Base-by-base conservation (phyloP, 2,888 invertebrate genomes). In the Sminthurinus aureus region DNA sequence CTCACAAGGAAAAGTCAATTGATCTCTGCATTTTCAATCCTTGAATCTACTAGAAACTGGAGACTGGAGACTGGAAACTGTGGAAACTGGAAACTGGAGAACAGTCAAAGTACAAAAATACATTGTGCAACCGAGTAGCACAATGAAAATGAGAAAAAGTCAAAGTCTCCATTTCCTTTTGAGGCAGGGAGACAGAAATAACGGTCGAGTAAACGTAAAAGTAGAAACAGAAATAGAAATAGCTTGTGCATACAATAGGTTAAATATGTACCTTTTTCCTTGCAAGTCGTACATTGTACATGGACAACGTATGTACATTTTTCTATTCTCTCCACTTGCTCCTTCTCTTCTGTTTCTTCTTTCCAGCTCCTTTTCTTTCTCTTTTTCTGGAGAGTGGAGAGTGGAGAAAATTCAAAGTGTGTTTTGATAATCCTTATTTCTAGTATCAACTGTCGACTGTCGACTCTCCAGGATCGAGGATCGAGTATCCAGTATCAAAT, bases 1-100 rank as follows among this genome's bases (percentile, higher is more conserved):
- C 24, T 20, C 71, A 58, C 58, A 78, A 38, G 66, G 38, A 66
- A 66, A 66, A 78, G 78, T 52, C 78, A 66, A 78, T 78, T 78
- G 78, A 66, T 66, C 38, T n/a, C 9, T 66, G 20, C 78, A 78
- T 66, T 38, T 66, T 78, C 26, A 58, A 18, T 58, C 58, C 9
- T 38, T 38, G 38, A 38, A 38, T 38, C 38, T 38, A 38, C 3
- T 38, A 6, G 3, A 38, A 6, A 38, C 1, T 6, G 38, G 38
- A 38, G 38, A 4, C 38, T 38, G 38, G 38, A 38, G 38, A 38
- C 38, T 38, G 38, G 3, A 38, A 6, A 38, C 38, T 18, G 58
- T 18, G 58, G 18, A 58, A 58, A 58, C 58, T 58, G 13, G 18
- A 58, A 58, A 18, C 13, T 0, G 18, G 9, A 58, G 58, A 58